Conservation (phyloP, 2,797 vertebrate species). For the Okamejei kenojei region DNA sequence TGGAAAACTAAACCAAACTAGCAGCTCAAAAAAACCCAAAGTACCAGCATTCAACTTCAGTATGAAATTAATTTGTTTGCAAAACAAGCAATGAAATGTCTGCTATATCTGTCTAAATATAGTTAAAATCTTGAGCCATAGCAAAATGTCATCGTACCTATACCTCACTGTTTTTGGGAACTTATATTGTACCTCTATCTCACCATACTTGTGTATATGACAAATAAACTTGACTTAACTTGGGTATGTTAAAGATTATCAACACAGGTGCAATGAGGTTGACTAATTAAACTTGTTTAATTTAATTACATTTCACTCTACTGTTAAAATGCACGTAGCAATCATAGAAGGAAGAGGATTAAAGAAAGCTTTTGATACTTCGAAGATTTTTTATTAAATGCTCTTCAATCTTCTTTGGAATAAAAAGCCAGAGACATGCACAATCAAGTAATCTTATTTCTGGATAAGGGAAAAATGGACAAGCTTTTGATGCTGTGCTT, state of each 20-base stretch:
- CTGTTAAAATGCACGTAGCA: not conserved
- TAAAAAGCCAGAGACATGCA: not conserved
- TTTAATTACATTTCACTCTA: not conserved
- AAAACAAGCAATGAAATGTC: not conserved
- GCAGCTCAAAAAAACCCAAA: not conserved
- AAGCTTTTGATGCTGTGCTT: not conserved
- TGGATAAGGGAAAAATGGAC: not conserved
- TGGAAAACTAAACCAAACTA: not conserved
- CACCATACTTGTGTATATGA: no score
- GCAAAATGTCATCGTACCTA: not conserved
- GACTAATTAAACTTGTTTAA: conserved; percentile 3
- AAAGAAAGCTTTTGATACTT: not conserved
- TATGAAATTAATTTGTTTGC: not conserved
- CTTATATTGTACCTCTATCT: no score
- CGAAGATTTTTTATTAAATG: not conserved
- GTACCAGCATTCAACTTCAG: not conserved
- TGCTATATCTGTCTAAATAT: not conserved
- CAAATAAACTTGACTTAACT: no score
- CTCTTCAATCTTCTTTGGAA: not conserved
- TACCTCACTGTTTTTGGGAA: no score
- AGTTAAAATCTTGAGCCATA: not conserved
- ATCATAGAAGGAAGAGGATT: not conserved
- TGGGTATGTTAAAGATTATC: not conserved
- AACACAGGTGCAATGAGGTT: not conserved
- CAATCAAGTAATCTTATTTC: not conserved